Evolutionary conservation across 2,888 invertebrate species (phyloP).

Genomic region (Cybosia mesomella): DNA sequence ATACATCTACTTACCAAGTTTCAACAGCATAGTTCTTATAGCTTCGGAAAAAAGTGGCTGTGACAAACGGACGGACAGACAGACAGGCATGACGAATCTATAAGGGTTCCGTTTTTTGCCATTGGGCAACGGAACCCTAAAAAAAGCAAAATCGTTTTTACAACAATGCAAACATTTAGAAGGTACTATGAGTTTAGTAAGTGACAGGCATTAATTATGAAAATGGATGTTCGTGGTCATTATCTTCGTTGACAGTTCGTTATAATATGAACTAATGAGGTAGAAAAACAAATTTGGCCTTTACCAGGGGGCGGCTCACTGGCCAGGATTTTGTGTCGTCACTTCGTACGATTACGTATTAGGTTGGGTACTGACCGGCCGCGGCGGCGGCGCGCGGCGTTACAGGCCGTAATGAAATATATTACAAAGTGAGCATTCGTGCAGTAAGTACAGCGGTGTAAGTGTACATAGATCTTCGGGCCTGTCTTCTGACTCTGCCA

Average conservation of each 20-base stretch:
- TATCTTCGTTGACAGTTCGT: slow-evolving; percentile 18
- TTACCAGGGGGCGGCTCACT: not conserved
- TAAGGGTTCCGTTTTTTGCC: too few relatives aligned
- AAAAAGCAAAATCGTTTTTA: not conserved
- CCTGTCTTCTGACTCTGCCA: too few relatives aligned
- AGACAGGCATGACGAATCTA: too few relatives aligned
- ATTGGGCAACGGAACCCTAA: too few relatives aligned
- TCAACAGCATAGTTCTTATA: too few relatives aligned
- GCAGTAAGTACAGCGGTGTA: too few relatives aligned
- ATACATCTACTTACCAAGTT: too few relatives aligned
- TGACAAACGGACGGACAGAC: too few relatives aligned
- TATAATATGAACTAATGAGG: slow-evolving; percentile 23
- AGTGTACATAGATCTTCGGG: too few relatives aligned
- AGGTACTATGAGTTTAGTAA: not conserved
- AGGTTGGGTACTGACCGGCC: not conserved
- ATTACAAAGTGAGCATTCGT: not conserved
- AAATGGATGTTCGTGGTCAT: slow-evolving; percentile 19
- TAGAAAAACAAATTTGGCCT: slow-evolving; percentile 15
- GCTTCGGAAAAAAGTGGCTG: too few relatives aligned
- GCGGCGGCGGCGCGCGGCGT: not conserved
- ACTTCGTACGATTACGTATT: not conserved
- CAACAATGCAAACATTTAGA: not conserved
- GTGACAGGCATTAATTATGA: slow-evolving; percentile 19
- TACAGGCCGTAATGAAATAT: not conserved
- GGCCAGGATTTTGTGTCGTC: slow-evolving; percentile 1